A percentile compares a stretch with the other conserved stretches of the same genome.
Conservation (phyloP, 2,113 vertebrate species). For the Crypturellus undulatus region DNA sequence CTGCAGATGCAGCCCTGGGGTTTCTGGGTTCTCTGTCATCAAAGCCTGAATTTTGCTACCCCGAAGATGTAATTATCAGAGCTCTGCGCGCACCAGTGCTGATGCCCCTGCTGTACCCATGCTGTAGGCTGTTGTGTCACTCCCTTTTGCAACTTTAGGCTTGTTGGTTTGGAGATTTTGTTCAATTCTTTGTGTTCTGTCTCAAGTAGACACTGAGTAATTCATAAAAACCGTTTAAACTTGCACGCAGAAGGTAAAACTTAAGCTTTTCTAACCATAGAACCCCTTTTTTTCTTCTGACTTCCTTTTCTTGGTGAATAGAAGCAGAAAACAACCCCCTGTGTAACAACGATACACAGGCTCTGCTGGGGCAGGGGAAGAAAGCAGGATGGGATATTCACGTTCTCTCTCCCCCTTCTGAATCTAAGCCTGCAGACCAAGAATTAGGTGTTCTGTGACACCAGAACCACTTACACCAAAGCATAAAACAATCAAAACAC, state of each 20-base stretch:
- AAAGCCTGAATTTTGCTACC: not conserved
- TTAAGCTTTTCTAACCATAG: slow-evolving; percentile 1
- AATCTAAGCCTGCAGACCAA: not conserved
- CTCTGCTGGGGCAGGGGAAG: not conserved
- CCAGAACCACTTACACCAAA: not conserved
- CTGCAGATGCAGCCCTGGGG: not conserved
- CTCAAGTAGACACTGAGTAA: not conserved
- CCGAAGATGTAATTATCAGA: not conserved
- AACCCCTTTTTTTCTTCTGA: not conserved
- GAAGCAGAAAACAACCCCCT: not conserved
- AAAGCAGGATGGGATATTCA: not conserved
- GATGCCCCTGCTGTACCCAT: not conserved
- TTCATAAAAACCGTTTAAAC: not conserved
- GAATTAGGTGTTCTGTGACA: not conserved
- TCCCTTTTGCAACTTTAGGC: not conserved
- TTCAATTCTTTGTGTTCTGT: not conserved
- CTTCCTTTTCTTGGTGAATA: not conserved
- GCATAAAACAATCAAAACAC: not conserved
- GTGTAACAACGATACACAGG: not conserved
- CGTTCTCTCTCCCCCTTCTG: not conserved
- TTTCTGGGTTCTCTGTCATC: not conserved
- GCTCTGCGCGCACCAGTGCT: not conserved
- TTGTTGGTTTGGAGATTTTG: not conserved
- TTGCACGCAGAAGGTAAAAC: slow-evolving; percentile 22
- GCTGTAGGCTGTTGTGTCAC: not conserved